phyloP scores from a whole-genome alignment of 2,888 invertebrate genomes.

The Argyresthia albistria region DNA sequence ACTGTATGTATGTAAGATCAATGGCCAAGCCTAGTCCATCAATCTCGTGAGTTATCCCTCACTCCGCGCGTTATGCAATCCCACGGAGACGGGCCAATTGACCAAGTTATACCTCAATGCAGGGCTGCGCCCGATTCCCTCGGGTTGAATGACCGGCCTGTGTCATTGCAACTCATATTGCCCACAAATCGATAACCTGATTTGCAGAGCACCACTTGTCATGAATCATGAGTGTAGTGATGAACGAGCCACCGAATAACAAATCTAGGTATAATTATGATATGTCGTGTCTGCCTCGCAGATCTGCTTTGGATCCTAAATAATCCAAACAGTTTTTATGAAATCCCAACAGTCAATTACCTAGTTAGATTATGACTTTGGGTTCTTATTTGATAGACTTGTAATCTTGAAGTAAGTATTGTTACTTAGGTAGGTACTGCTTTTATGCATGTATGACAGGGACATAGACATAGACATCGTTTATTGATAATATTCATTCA shows the following conservation, averaged over 20 bases:
- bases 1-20: too few species aligned
- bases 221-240: constrained; percentile 23
- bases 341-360: neutral
- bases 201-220: constrained; percentile 50
- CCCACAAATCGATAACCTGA: constrained; percentile 64
- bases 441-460: too few species aligned
- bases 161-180: constrained; percentile 25
- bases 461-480: too few species aligned
- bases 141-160: constrained; percentile 54
- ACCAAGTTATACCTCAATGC: constrained; percentile 4
- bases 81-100: neutral
- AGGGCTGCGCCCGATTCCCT: constrained; percentile 21
- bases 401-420: too few species aligned
- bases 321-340: neutral
- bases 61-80: too few species aligned
- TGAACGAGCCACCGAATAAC: neutral
- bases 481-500: too few species aligned
- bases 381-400: too few species aligned
- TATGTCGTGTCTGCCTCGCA: too few species aligned
- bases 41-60: too few species aligned
- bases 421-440: too few species aligned
- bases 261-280: too few species aligned
- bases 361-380: neutral
- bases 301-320: neutral
- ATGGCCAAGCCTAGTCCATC: too few species aligned